Evolutionary conservation across 2,113 vertebrate species (phyloP).

Genomic region (Varanus salvator): DNA sequence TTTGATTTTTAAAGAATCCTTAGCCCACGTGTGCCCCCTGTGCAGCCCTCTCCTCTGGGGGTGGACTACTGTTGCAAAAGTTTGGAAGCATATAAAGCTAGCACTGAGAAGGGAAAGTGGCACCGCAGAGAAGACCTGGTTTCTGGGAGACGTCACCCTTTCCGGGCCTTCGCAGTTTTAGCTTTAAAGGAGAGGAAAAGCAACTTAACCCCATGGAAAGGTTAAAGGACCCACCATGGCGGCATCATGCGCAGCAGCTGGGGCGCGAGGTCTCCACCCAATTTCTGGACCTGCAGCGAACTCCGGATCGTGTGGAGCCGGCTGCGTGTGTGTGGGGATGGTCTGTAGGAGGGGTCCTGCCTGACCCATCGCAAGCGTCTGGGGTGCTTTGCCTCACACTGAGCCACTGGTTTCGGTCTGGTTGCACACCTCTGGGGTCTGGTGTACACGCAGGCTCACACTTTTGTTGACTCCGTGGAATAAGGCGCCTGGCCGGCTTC

Average conservation of each 20-base stretch:
- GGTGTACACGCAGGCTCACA: background rate
- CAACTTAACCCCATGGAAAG: background rate
- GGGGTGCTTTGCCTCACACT: background rate
- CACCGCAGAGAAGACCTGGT: background rate
- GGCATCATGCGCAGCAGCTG: background rate
- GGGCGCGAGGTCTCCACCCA: background rate
- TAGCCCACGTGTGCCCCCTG: background rate
- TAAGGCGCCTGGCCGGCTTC: background rate
- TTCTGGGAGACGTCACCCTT: background rate
- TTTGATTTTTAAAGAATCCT: background rate
- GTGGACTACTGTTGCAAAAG: too few relatives aligned
- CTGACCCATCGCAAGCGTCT: too few relatives aligned
- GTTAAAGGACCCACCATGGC: background rate
- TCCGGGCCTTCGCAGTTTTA: background rate
- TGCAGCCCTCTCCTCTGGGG: too few relatives aligned
- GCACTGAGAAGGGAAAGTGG: background rate
- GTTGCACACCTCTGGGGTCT: too few relatives aligned
- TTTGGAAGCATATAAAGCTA: too few relatives aligned
- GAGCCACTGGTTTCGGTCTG: too few relatives aligned
- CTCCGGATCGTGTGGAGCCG: too few relatives aligned
- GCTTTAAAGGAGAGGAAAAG: background rate
- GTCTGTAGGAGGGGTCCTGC: too few relatives aligned
- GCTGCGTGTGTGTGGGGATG: too few relatives aligned
- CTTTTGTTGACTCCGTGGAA: background rate
- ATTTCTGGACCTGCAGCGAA: background rate